phyloP scores from a whole-genome alignment of 2,113 vertebrate genomes.

The Talpa occidentalis region DNA sequence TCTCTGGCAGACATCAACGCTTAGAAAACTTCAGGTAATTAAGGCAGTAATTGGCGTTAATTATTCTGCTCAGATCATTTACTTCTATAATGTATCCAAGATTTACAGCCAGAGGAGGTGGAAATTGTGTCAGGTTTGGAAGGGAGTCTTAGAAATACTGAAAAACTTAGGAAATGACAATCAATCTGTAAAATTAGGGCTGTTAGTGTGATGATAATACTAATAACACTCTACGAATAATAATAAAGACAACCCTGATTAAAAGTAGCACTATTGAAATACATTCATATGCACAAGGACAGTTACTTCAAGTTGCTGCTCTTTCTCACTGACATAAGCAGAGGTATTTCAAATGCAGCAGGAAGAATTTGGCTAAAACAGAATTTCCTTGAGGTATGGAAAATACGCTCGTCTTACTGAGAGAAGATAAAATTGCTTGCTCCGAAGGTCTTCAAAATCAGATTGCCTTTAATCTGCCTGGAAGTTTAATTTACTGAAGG shows the following conservation, averaged over 20 bases:
- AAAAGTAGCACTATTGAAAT: not conserved
- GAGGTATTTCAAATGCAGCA: not conserved
- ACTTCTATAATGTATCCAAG: not conserved
- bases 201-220: not conserved
- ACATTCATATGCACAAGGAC: not conserved
- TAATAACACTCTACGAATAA: not conserved
- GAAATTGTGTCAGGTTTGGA: not conserved
- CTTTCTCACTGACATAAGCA: not conserved
- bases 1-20: not conserved
- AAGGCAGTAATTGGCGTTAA: conserved; percentile 3
- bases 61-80: not conserved
- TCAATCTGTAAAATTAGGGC: not conserved
- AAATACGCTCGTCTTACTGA: not conserved
- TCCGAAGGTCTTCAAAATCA: not conserved
- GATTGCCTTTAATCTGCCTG: not conserved
- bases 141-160: not conserved
- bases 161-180: not conserved
- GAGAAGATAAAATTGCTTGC: not conserved
- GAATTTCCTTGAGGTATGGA: not conserved
- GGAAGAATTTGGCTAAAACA: not conserved
- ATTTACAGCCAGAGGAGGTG: not conserved
- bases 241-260: not conserved
- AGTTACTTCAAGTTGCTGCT: not conserved
- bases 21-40: not conserved
- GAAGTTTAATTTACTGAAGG: not conserved